Evolutionary conservation across 2,797 vertebrate species (phyloP).

Genomic region (Peromyscus eremicus): DNA sequence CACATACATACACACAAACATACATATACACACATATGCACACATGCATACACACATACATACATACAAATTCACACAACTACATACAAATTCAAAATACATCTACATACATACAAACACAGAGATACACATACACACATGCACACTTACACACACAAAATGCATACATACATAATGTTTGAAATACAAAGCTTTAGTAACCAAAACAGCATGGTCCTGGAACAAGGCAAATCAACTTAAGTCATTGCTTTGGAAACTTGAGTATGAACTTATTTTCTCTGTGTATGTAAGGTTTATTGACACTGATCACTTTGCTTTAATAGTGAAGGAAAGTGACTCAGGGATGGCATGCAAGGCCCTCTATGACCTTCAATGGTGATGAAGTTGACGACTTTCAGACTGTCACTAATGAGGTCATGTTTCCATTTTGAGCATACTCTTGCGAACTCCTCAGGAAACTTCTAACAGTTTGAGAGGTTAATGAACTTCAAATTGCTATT

Average conservation of each 20-base stretch:
- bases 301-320: not conserved
- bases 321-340: not conserved
- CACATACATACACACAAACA: not conserved
- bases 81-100: no score
- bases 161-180: not conserved
- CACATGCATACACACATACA: not conserved
- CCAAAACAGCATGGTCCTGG: not conserved
- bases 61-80: not conserved
- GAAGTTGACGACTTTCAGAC: not conserved
- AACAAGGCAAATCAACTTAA: not conserved
- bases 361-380: constrained; percentile 39
- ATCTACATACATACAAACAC: not conserved
- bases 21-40: not conserved
- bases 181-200: not conserved
- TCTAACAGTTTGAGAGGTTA: constrained; percentile 54
- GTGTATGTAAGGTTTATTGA: constrained; percentile 51
- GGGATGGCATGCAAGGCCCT: not conserved
- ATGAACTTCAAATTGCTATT: constrained; percentile 69
- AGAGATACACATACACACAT: not conserved
- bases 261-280: not conserved
- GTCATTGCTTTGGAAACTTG: not conserved
- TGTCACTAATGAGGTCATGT: constrained; percentile 57
- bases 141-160: not conserved
- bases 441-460: constrained; percentile 66
- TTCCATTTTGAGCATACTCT: constrained; percentile 62